Evolutionary conservation across 2,113 vertebrate species (phyloP), one percentile per base, ranked within the genome.

Genomic region (Salvelinus namaycush): DNA sequence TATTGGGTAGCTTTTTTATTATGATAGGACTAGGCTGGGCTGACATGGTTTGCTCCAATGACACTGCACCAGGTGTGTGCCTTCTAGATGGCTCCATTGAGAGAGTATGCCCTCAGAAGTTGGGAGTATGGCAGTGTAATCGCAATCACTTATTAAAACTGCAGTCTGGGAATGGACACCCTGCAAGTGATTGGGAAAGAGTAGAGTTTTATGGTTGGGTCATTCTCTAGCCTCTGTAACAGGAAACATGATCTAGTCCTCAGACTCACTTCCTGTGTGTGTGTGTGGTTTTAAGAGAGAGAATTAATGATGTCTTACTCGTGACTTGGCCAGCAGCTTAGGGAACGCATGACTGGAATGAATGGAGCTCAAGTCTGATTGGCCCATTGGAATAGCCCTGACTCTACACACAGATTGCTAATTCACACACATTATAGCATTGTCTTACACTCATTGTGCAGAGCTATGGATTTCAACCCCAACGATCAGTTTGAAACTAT

Each of bases 281-380:
- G 31, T 11, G 65, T 5, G 26, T 29, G 26, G 66, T 6, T 29
- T 18, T n/a, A 24, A 80, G 27, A 68, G 48, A 73, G 49, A 78
- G 27, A 80, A 54, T 54, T 82, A 88, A 76, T 83, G 87, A 83
- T 86, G 80, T 84, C 85, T 79, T 87, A 79, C 91, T 91, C 88
- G 89, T 93, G 91, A 92, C 89, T 89, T 81, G 74, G 64, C 34
- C 48, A 71, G 86, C 85, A 82, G 85, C 90, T 91, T 88, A 89
- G 26, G 71, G 76, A 86, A 67, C 90, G 86, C 89, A 92, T 92
- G 89, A 92, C 87, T 87, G 85, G 74, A 81, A 85, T 84, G 78
- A 89, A 68, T 68, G 76, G 67, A 66, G 69, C 81, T 88, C 78
- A 64, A 66, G 83, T 60, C 54, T 78, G 68, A 85, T 79, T 85